A percentile compares a stretch with the other conserved stretches of the same genome.
Conservation (phyloP, 1,140 invertebrate genomes). For the Conopomorpha cramerella region DNA sequence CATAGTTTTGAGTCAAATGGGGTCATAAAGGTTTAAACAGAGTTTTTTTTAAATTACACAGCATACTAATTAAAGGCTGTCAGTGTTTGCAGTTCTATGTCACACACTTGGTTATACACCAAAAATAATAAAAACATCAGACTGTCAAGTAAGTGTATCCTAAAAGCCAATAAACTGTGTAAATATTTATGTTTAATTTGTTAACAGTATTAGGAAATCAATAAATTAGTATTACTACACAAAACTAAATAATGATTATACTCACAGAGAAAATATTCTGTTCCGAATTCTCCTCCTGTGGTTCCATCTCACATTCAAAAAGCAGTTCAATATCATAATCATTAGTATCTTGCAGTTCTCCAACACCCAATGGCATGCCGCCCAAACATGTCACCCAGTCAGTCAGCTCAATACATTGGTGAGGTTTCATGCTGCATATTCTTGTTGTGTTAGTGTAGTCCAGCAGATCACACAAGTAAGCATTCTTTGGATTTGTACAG, state of each 20-base stretch:
- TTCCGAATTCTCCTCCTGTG: conserved; percentile 25
- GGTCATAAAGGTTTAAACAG: too few relatives aligned
- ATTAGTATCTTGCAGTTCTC: conserved; percentile 21
- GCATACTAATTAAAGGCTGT: conserved; percentile 1
- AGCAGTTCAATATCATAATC: conserved; percentile 42
- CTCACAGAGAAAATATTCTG: conserved; percentile 35
- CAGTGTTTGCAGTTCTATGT: too few relatives aligned
- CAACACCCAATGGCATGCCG: conserved; percentile 33
- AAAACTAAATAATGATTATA: too few relatives aligned
- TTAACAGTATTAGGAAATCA: too few relatives aligned
- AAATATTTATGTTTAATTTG: too few relatives aligned
- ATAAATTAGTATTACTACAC: too few relatives aligned
- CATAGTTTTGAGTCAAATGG: too few relatives aligned
- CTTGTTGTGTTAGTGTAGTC: conserved; percentile 44
- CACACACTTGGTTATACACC: too few relatives aligned
- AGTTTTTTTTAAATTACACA: neutral
- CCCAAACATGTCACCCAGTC: conserved; percentile 44
- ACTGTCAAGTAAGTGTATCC: too few relatives aligned
- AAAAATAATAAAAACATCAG: too few relatives aligned
- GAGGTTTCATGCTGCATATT: conserved; percentile 49
- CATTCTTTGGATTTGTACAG: conserved; percentile 48
- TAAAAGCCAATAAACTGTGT: too few relatives aligned
- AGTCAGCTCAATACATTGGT: conserved; percentile 37
- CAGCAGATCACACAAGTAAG: conserved; percentile 44
- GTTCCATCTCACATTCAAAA: conserved; percentile 52